These are phyloP conservation scores for Bovichtus diacanthus DNA, from an alignment of 2,797 vertebrate species.

Conservation along the genomic window DNA sequence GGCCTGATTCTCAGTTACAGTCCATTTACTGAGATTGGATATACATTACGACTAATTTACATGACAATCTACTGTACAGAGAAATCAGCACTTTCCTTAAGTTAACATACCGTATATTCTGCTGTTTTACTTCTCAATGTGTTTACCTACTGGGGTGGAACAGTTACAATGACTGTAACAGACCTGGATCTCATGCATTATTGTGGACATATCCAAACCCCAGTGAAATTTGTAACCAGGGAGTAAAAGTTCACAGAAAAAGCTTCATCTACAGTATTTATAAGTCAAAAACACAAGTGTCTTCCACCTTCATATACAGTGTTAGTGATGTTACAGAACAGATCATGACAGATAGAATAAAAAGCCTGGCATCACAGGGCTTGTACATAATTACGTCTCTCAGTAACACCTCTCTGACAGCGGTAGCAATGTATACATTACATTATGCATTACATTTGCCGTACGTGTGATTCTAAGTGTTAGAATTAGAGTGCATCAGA, in stretches of 20 bases:
- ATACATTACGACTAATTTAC: slow-evolving; percentile 52
- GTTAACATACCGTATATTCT: neutral
- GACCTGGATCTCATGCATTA: neutral
- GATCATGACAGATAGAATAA: neutral
- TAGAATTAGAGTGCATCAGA: neutral
- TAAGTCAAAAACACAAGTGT: neutral
- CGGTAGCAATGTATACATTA: neutral
- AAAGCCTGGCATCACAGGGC: neutral
- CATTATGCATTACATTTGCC: too few relatives aligned
- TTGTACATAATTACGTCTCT: slow-evolving; percentile 15
- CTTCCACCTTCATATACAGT: neutral
- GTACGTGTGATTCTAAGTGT: neutral
- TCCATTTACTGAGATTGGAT: slow-evolving; percentile 47
- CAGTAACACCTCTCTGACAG: slow-evolving; percentile 17
- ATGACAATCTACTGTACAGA: slow-evolving; percentile 31
- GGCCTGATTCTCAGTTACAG: slow-evolving; percentile 39
- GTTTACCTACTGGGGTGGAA: neutral
- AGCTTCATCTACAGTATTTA: neutral
- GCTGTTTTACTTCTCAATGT: neutral
- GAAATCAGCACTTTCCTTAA: slow-evolving; percentile 19
- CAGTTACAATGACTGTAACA: neutral
- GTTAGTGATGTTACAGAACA: neutral
- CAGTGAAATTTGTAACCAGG: neutral
- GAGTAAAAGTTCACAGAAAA: neutral
- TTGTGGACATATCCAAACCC: neutral